These are phyloP conservation scores for Drosophila mulleri DNA, from an alignment of 2,888 invertebrate genomes.

Conservation along the genomic window DNA sequence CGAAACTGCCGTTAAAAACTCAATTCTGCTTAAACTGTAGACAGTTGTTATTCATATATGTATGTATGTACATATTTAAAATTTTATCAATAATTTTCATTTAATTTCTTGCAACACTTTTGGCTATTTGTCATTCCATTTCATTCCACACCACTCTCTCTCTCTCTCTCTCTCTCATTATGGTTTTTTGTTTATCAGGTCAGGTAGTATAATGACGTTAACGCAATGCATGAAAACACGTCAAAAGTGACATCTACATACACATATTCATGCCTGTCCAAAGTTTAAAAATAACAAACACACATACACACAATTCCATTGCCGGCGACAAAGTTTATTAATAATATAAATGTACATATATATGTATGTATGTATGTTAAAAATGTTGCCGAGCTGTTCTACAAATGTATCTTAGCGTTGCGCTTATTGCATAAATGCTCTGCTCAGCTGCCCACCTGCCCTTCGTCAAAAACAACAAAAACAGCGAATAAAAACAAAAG, in stretches of 20 bases:
- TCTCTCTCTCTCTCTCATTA: neutral
- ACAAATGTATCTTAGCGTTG: conserved; percentile 52
- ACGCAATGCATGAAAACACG: neutral
- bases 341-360: neutral
- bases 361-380: neutral
- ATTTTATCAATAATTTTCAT: neutral
- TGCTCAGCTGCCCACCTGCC: conserved; percentile 14
- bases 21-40: conserved; percentile 19
- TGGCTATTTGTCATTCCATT: neutral
- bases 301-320: conserved; percentile 7
- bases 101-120: neutral
- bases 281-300: conserved; percentile 19
- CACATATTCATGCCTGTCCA: conserved; percentile 1
- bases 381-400: conserved; percentile 27
- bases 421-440: conserved; percentile 49
- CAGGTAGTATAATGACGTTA: neutral
- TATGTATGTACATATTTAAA: no score
- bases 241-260: neutral
- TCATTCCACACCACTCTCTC: neutral
- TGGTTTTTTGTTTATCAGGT: neutral
- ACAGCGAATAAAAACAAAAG: conserved; percentile 7
- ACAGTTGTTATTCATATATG: neutral
- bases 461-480: conserved; percentile 10
- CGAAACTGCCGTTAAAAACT: conserved; percentile 29
- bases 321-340: conserved; percentile 23